Percentiles rank a stretch among this genome's conserved stretches.
These are phyloP conservation scores for Tenthredo notha DNA, from an alignment of 2,888 invertebrate genomes.

Conservation along the genomic window DNA sequence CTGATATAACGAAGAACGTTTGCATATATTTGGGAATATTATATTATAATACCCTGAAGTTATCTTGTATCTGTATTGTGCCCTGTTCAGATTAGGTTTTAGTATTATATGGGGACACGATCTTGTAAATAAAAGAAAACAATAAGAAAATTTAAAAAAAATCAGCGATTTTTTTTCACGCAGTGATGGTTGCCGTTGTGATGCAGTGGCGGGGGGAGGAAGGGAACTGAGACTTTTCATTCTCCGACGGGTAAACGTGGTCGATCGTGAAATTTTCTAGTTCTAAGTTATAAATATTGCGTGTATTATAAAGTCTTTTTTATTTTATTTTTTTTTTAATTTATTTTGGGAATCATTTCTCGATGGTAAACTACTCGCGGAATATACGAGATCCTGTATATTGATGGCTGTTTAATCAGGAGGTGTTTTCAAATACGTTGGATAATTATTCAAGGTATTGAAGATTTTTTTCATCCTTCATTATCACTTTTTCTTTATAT, in stretches of 20 bases:
- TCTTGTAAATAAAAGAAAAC: not conserved
- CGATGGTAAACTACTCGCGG: not conserved
- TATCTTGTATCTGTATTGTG: not conserved
- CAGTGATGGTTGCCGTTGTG: not conserved
- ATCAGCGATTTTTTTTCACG: not conserved
- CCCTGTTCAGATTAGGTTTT: not conserved
- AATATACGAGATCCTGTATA: not conserved
- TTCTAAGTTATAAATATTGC: conserved; percentile 65
- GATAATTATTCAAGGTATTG: not conserved
- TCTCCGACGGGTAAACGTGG: not conserved
- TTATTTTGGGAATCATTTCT: conserved; percentile 69
- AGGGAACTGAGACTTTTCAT: not conserved
- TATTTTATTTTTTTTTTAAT: conserved; percentile 54
- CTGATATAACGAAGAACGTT: not conserved
- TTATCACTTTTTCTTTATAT: not conserved
- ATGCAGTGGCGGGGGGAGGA: too few relatives aligned
- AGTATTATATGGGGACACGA: conserved; percentile 21
- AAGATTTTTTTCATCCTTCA: not conserved
- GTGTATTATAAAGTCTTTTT: conserved; percentile 75
- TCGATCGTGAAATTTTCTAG: not conserved
- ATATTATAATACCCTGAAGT: too few relatives aligned
- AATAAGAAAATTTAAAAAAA: too few relatives aligned
- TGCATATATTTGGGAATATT: not conserved
- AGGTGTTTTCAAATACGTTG: not conserved
- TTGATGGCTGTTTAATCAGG: not conserved